Conservation (phyloP, 2,797 vertebrate genomes). For the Muscicapa comitata region DNA sequence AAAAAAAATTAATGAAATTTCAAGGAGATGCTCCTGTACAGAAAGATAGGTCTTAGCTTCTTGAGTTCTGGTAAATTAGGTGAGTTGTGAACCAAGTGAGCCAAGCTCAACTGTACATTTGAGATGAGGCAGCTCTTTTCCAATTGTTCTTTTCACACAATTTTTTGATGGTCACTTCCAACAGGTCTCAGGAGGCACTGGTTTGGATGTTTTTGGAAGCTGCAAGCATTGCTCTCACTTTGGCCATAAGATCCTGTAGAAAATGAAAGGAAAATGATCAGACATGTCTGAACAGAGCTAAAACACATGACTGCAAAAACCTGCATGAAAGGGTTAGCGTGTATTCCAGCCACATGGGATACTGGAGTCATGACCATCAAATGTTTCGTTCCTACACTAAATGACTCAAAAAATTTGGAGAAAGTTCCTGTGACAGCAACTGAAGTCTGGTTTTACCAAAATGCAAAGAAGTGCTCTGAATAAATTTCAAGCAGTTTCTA, state of each 20-base stretch:
- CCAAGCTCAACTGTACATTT: conserved; percentile 6
- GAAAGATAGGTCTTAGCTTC: neutral
- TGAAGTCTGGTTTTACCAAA: neutral
- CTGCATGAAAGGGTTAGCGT: neutral
- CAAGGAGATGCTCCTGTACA: conserved; percentile 17
- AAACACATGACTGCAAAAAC: neutral
- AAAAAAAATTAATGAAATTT: conserved; percentile 31
- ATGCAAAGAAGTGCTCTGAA: neutral
- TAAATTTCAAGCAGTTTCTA: neutral
- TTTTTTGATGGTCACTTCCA: neutral
- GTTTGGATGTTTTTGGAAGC: conserved; percentile 92
- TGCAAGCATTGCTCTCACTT: conserved; percentile 97
- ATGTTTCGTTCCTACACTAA: neutral
- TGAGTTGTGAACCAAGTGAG: neutral
- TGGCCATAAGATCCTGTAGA: conserved; percentile 94
- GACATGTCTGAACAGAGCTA: neutral
- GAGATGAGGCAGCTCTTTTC: conserved; percentile 43
- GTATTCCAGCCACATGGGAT: neutral
- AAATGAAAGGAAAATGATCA: neutral
- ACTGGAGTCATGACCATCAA: neutral
- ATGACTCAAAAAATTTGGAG: neutral
- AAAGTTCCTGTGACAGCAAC: neutral
- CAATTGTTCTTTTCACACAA: neutral
- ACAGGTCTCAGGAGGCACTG: conserved; percentile 81
- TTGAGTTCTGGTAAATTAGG: neutral